Conservation (phyloP, 2,888 invertebrate species). For the Theristus sp. region DNA sequence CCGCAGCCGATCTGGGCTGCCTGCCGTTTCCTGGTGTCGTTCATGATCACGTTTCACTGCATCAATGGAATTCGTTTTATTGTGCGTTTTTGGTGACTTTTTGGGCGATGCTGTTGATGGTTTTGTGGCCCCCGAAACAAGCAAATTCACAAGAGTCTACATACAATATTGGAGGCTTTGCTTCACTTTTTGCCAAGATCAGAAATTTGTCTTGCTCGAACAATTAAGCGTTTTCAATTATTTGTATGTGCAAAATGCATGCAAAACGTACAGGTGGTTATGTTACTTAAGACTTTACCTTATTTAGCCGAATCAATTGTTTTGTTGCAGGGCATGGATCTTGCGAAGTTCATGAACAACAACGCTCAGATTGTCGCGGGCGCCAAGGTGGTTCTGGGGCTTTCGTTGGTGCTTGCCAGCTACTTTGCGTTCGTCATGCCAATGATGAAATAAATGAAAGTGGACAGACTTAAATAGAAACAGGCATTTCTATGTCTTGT, state of each 20-base stretch:
- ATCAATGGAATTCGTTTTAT: slow-evolving; percentile 28
- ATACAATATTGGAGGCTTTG: neutral
- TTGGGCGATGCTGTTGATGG: neutral
- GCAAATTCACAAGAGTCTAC: too few species aligned
- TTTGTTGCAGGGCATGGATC: slow-evolving; percentile 21
- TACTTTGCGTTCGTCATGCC: neutral
- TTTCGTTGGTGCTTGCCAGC: neutral
- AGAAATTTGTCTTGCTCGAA: too few species aligned
- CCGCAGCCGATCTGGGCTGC: slow-evolving; percentile 19
- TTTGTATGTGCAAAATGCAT: too few species aligned
- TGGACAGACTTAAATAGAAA: too few species aligned
- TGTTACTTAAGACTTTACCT: too few species aligned
- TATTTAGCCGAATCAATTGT: too few species aligned
- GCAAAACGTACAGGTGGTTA: too few species aligned
- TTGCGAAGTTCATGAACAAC: slow-evolving; percentile 16
- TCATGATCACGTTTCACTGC: slow-evolving; percentile 25
- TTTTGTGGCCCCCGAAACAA: neutral
- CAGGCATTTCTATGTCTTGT: too few species aligned
- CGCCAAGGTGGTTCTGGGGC: neutral
- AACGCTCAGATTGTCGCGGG: neutral
- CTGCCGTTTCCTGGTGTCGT: slow-evolving; percentile 27
- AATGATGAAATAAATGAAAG: neutral
- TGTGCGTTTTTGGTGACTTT: slow-evolving; percentile 8
- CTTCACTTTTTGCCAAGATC: too few species aligned
- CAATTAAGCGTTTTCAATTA: too few species aligned